Evolutionary conservation across 2,113 vertebrate species (phyloP).

Genomic region (Albula goreensis): DNA sequence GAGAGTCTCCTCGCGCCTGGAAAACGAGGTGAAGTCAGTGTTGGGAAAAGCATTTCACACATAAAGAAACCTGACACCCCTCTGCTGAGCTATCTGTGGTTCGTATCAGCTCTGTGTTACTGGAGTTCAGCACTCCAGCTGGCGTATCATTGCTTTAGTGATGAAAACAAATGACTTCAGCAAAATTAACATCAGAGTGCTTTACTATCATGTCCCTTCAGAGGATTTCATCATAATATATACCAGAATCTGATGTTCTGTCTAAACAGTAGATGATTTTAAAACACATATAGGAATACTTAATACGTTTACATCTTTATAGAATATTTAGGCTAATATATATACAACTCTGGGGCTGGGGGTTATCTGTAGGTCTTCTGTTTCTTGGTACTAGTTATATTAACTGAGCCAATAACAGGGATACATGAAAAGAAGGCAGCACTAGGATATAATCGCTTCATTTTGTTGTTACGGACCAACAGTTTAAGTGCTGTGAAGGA

Average conservation of each 20-base stretch:
- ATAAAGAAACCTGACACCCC: slow-evolving; percentile 4
- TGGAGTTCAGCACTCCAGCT: neutral
- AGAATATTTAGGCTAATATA: too few species aligned
- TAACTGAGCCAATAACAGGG: too few species aligned
- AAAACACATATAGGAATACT: too few species aligned
- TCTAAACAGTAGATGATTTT: too few species aligned
- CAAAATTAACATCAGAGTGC: too few species aligned
- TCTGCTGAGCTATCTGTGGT: neutral
- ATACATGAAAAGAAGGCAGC: neutral
- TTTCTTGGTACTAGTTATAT: too few species aligned
- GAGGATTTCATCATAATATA: too few species aligned
- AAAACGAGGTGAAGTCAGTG: neutral
- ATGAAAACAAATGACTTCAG: neutral
- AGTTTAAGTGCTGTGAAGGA: neutral
- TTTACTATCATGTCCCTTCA: too few species aligned
- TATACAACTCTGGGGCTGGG: too few species aligned
- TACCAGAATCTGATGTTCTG: too few species aligned
- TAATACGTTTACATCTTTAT: too few species aligned
- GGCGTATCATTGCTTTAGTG: neutral
- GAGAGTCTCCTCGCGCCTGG: neutral
- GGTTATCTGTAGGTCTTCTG: too few species aligned
- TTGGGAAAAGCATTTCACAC: neutral
- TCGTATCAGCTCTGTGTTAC: neutral
- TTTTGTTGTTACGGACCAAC: neutral
- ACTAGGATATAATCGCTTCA: neutral